phyloP scores from a whole-genome alignment of 2,888 invertebrate genomes.

The Eudemis profundana region DNA sequence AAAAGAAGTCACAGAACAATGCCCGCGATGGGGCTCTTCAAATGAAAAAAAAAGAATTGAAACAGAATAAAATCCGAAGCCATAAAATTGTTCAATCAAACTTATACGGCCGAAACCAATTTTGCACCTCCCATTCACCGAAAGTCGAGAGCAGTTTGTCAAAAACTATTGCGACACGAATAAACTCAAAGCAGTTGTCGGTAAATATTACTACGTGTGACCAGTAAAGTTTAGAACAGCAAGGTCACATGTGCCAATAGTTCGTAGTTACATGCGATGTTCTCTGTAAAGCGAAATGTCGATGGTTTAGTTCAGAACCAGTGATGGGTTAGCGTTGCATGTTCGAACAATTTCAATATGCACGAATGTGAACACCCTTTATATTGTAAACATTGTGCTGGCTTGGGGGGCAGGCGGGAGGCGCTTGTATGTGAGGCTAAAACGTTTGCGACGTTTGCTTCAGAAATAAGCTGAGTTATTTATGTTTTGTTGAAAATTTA shows the following conservation, averaged over 20 bases:
- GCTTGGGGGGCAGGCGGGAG: background rate
- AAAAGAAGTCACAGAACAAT: too few species aligned
- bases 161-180: conserved; percentile 24
- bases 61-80: too few species aligned
- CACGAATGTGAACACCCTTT: conserved; percentile 23
- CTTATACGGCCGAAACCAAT: background rate
- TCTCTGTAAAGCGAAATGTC: background rate
- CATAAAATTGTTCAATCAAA: background rate
- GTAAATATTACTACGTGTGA: conserved; percentile 25
- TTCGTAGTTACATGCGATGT: background rate
- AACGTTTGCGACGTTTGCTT: background rate
- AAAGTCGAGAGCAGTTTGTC: background rate
- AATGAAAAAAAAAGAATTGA: too few species aligned
- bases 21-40: too few species aligned
- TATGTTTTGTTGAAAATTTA: too few species aligned
- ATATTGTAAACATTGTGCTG: conserved; percentile 6
- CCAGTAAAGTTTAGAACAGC: background rate
- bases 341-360: conserved; percentile 17
- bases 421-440: background rate
- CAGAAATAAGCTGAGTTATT: background rate
- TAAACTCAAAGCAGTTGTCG: conserved; percentile 15
- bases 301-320: conserved; percentile 22
- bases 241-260: background rate
- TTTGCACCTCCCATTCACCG: background rate
- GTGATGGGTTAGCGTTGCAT: conserved; percentile 25